phyloP scores from a whole-genome alignment of 2,113 vertebrate genomes.

The Oplegnathus fasciatus region DNA sequence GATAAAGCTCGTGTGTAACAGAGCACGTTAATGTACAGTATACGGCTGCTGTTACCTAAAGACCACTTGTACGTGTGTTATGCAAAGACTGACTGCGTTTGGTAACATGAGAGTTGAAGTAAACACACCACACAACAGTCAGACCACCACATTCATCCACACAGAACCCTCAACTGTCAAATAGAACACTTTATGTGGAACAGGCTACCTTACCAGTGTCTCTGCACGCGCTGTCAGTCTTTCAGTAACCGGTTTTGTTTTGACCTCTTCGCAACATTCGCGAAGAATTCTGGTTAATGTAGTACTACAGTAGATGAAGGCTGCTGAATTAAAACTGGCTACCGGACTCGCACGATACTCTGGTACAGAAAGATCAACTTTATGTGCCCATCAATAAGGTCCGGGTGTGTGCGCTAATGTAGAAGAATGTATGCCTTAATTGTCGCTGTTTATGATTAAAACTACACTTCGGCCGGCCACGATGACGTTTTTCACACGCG shows the following conservation, averaged over 20 bases:
- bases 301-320: not conserved
- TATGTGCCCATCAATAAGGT: fast-evolving
- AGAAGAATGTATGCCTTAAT: fast-evolving
- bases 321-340: fast-evolving
- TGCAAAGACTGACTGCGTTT: slow-evolving; percentile 1
- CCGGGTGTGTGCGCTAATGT: fast-evolving
- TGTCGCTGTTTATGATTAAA: not conserved
- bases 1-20: not conserved
- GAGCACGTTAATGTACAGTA: not conserved
- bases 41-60: not conserved
- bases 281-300: slow-evolving; percentile 45
- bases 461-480: not conserved
- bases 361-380: too few species aligned
- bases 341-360: fast-evolving
- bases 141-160: too few species aligned
- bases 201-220: not conserved
- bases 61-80: slow-evolving; percentile 13
- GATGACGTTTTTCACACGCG: not conserved
- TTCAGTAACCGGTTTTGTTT: slow-evolving; percentile 37
- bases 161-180: not conserved
- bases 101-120: not conserved
- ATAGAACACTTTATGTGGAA: too few species aligned
- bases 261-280: slow-evolving; percentile 47
- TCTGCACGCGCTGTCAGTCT: not conserved
- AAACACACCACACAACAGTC: too few species aligned